phyloP scores from a whole-genome alignment of 2,888 invertebrate genomes.

The Drepanosiphum platanoidis region DNA sequence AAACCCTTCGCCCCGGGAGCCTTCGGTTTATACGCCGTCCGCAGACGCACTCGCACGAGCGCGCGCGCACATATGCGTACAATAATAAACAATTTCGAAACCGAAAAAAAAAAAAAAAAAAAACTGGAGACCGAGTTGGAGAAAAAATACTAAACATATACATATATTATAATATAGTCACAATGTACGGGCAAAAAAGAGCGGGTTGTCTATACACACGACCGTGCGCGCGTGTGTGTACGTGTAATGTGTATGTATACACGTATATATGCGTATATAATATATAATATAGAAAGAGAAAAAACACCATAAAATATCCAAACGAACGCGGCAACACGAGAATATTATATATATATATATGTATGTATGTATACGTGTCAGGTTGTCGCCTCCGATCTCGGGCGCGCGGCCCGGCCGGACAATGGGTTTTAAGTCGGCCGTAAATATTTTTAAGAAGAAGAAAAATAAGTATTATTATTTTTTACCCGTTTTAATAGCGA shows the following conservation, averaged over 20 bases:
- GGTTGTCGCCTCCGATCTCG: conserved; percentile 59
- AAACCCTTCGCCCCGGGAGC: conserved; percentile 50
- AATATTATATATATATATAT: conserved; percentile 3
- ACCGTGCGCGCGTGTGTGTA: background rate
- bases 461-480: conserved; percentile 44
- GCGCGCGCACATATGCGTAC: background rate
- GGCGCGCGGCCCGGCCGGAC: conserved; percentile 36
- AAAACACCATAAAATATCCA: conserved; percentile 48
- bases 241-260: background rate
- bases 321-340: conserved; percentile 1
- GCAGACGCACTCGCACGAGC: background rate
- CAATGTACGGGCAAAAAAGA: conserved; percentile 57
- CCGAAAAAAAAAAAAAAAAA: conserved; percentile 30
- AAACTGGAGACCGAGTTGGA: background rate
- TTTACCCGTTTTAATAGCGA: conserved; percentile 52
- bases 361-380: conserved; percentile 40
- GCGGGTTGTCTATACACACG: background rate
- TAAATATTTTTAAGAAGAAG: conserved; percentile 48
- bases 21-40: background rate
- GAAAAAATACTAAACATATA: background rate
- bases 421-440: conserved; percentile 52
- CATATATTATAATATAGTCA: background rate
- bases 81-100: conserved; percentile 48
- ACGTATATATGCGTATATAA: background rate
- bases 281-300: background rate